Evolutionary conservation across 2,113 vertebrate species (phyloP).

Genomic region (Haemorhous mexicanus): DNA sequence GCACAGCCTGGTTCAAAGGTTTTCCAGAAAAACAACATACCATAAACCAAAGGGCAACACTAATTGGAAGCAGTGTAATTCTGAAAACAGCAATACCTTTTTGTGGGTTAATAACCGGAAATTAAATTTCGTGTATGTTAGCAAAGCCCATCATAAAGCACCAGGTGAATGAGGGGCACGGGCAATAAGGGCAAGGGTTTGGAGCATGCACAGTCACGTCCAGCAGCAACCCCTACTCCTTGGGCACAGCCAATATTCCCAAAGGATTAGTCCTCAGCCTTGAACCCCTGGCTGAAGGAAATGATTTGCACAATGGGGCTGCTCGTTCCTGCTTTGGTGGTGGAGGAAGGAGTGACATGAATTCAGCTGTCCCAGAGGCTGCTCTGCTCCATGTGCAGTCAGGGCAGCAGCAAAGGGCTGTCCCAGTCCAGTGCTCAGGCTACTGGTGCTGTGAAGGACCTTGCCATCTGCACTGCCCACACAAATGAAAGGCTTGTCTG

Average conservation of each 20-base stretch:
- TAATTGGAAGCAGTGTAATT: slow-evolving; percentile 49
- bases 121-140: slow-evolving; percentile 56
- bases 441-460: background rate
- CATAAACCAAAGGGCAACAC: slow-evolving; percentile 83
- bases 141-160: slow-evolving; percentile 55
- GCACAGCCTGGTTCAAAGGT: slow-evolving; percentile 73
- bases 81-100: slow-evolving; percentile 42
- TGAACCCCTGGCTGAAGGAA: background rate
- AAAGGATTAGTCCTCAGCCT: background rate
- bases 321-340: background rate
- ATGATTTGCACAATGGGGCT: rapidly evolving
- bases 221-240: background rate
- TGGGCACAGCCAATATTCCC: background rate
- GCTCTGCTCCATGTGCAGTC: background rate
- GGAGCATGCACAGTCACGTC: background rate
- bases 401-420: background rate
- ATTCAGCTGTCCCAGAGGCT: background rate
- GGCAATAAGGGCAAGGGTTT: slow-evolving; percentile 20
- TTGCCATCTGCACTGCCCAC: background rate
- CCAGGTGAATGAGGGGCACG: background rate
- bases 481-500: background rate
- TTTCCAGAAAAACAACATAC: slow-evolving; percentile 63
- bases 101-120: slow-evolving; percentile 65
- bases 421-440: background rate
- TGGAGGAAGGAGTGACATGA: background rate